Evolutionary conservation across 2,113 vertebrate genomes (phyloP).

Genomic region (Acanthisitta chloris): DNA sequence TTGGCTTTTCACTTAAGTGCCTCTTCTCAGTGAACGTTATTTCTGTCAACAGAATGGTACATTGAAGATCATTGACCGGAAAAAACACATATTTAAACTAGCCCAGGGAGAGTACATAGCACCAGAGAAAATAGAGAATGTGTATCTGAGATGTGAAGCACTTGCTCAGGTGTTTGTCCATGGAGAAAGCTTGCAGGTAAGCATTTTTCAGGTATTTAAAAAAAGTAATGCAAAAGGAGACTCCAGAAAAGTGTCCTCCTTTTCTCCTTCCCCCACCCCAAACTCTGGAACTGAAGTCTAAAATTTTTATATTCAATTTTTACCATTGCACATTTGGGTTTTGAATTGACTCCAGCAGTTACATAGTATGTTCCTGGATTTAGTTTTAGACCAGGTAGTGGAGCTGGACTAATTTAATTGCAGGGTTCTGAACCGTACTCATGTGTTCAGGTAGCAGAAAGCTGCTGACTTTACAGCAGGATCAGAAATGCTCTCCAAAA

Average conservation of each 20-base stretch:
- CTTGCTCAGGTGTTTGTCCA: slow-evolving; percentile 93
- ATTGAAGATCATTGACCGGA: slow-evolving; percentile 93
- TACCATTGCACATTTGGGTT: background rate
- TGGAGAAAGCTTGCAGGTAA: slow-evolving; percentile 93
- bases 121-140: slow-evolving; percentile 94
- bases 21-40: background rate
- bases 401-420: background rate
- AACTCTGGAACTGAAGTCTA: background rate
- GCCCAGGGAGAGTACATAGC: slow-evolving; percentile 98
- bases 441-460: background rate
- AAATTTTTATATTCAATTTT: background rate
- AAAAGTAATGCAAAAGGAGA: background rate
- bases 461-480: background rate
- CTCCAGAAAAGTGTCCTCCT: background rate
- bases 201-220: background rate
- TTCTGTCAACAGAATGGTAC: slow-evolving; percentile 86
- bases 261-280: rapidly evolving
- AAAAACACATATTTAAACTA: slow-evolving; percentile 98
- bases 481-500: background rate
- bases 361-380: background rate
- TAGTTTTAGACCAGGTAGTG: background rate
- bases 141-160: slow-evolving; percentile 86
- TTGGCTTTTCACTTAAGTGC: background rate
- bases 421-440: background rate
- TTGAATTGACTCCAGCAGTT: background rate